Base-by-base conservation (phyloP, 35 echinoderm and acorn worm genomes). In the Lytechinus pictus region DNA sequence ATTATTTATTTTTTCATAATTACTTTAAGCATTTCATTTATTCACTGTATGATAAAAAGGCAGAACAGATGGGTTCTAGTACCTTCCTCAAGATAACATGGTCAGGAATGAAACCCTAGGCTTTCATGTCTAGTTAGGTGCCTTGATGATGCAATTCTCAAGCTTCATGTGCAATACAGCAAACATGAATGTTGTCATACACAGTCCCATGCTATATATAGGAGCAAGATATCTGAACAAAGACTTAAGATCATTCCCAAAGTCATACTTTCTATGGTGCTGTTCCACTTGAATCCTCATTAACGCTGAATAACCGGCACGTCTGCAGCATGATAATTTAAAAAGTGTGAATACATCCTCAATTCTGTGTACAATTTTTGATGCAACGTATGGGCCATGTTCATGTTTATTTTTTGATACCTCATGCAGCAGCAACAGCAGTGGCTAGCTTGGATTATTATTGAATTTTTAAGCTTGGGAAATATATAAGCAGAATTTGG, bases 251-350 rank as follows among this genome's bases (percentile, higher is more conserved):
- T 88, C 27, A 88, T 28, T 51, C 86, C 16, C 86, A 51, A 88
- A n/a, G 88, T 44, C 88, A 54, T 90, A 90, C 88, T 90, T 90
- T 54, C 88, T 90, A 54, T 90, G 88, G 88, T 90, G 88, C 88
- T 90, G 88, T 54, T 90, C 88, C 88, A 90, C 52, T 90, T 90
- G 88, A 54, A 90, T 90, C 88, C 88, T 90, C 29, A 90, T 90
- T 54, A 90, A 90, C 28, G 88, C 88, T 90, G 88, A 90, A 90
- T 90, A 90, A 54, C 88, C 88, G 88, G 88, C 88, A 54, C 52
- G 88, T 90, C 88, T 90, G 88, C 88, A 90, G 29, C 28, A 90
- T 90, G 88, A 90, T 10, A 90, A 79, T 79, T 79, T 24, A 24
- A 79, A 79, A 79, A 79, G 66, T 79, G 66, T 79, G n/a, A 79